Evolutionary conservation across 1,140 invertebrate genomes (phyloP), one percentile per base, ranked within the genome.

Genomic region (Brachionus rotundiformis): DNA sequence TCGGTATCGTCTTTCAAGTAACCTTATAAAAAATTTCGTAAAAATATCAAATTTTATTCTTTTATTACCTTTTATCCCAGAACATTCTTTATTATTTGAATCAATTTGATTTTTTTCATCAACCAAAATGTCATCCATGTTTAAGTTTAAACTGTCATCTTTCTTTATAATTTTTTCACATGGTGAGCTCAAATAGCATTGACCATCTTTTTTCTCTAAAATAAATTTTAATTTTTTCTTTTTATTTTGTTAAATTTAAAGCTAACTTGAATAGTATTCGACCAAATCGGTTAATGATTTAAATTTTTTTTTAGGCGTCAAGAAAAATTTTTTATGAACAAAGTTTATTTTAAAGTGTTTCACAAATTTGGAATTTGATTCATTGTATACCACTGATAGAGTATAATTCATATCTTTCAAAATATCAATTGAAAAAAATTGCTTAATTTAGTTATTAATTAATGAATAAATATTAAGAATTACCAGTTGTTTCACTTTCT

Each of bases 261-360:
- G 3, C 19, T 23, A 39, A 89, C 94, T 92, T 87, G 93, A 95
- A 88, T 99, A 99, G 88, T 99, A 95, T 85, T 96, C 94, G 2
- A 98, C 95, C 5, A 99, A 91, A 88, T 98, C 96, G 87, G 96
- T 94, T 59, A 99, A 90, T 27, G 94, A 97, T 84, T 92, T 90
- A 90, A 99, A 99, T 76, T 95, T 96, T 83, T 95, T 96, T 86
- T 96, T 91, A 83, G 96, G 91, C 36, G 96, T 95, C 85, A 99
- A 98, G 90, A 98, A 99, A 75, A 85, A 87, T 5, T 96, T 96
- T 75, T 73, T 73, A 13, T 44, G 41, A 3, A 6, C 25, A 27
- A 27, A 23, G 36, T 36, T 44, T 6, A 73, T 29, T 44, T 73
- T 73, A 23, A 41, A 73, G 16, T 73, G 68, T 73, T 73, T 73